These are phyloP conservation scores for Trissonchulus sp. DNA, from an alignment of 2,888 invertebrate genomes.

Conservation along the genomic window DNA sequence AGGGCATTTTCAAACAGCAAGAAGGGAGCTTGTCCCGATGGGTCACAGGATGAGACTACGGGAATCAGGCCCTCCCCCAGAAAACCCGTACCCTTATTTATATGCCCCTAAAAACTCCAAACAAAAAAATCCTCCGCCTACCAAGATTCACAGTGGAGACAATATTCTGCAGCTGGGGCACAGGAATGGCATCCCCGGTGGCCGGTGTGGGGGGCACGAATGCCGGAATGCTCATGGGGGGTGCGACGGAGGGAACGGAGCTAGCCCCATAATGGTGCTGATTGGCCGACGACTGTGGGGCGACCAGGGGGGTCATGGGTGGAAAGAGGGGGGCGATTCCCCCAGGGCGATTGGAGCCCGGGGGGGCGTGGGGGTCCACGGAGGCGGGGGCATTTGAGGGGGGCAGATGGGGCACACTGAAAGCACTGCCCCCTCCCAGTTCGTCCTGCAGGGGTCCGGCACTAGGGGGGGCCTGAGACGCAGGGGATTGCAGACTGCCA, in stretches of 20 bases:
- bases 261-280: not conserved
- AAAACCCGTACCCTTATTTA: no score
- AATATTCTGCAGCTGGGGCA: conserved; percentile 64
- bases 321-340: conserved; percentile 24
- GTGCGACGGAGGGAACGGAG: conserved; percentile 24
- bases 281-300: conserved; percentile 16
- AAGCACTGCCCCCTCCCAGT: not conserved
- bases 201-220: conserved; percentile 43
- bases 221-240: conserved; percentile 37
- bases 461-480: not conserved
- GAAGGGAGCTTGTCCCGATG: no score
- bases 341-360: not conserved
- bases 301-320: conserved; percentile 31
- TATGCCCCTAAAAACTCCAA: no score
- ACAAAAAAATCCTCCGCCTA: no score
- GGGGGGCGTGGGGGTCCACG: not conserved
- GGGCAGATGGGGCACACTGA: not conserved
- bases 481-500: not conserved
- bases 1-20: no score
- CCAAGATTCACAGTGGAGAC: conserved; percentile 92
- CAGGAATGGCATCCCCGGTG: conserved; percentile 45
- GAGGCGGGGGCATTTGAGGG: not conserved
- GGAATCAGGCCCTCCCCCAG: no score
- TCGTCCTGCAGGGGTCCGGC: not conserved
- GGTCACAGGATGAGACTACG: no score